phyloP scores from a whole-genome alignment of 2,113 vertebrate genomes.

The Tragelaphus imberbis region DNA sequence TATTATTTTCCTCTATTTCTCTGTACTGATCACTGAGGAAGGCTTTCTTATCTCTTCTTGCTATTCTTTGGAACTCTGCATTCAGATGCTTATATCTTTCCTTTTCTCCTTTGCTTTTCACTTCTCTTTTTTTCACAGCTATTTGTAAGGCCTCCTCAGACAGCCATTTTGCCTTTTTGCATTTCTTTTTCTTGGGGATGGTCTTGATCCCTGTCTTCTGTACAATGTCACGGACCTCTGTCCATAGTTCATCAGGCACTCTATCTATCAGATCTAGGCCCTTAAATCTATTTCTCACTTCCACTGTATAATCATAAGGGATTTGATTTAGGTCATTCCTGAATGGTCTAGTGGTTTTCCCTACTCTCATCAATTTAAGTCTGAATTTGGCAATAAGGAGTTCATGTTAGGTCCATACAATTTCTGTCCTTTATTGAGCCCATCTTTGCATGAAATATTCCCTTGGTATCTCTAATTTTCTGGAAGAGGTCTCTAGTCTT shows the following conservation, averaged over 20 bases:
- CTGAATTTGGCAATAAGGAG: not conserved
- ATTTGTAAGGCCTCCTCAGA: not conserved
- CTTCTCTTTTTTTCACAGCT: no score
- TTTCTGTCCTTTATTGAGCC: no score
- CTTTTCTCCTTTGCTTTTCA: no score
- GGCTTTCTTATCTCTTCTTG: no score
- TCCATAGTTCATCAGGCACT: not conserved
- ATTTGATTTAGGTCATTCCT: not conserved
- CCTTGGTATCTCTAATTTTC: no score
- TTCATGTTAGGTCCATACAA: not conserved
- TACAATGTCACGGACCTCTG: accelerated
- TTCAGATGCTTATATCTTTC: no score
- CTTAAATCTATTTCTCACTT: not conserved
- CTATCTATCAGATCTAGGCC: not conserved
- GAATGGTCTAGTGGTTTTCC: not conserved
- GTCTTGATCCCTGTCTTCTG: not conserved
- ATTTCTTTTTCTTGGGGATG: not conserved
- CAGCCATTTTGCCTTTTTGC: not conserved
- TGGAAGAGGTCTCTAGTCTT: no score
- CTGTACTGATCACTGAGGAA: no score
- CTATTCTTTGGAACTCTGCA: no score
- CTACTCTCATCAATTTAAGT: not conserved
- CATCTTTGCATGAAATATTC: no score
- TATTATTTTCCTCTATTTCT: no score
- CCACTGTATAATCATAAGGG: not conserved